Base-by-base conservation (phyloP, 1,140 invertebrate species). In the Drosophila tropicalis region DNA sequence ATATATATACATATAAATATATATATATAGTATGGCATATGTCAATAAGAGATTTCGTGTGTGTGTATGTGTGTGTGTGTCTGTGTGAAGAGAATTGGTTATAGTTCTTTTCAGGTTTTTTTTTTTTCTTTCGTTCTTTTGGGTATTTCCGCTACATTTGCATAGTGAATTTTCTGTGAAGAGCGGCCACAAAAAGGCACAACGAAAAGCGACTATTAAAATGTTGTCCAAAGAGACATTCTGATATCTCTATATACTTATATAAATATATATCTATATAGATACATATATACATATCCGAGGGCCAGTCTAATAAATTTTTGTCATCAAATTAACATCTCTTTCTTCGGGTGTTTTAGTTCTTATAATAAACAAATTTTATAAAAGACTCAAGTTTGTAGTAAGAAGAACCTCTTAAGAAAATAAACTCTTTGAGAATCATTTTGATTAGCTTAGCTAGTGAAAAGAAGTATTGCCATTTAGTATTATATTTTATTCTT, bases 61-160 rank as follows among this genome's bases (percentile, higher is more conserved):
- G 54, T 56, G 15, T 56, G 55, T 57, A 4, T 19, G 29, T n/a
- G 15, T 56, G 55, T 57, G 9, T 19, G 29, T n/a, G 15, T 34
- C n/a, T 32, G 3, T 57, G 7, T 57, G 55, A n/a, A 57, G 55
- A 34, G 29, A 36, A 57, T 57, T 32, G 25, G n/a, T 36, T 34
- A 13, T 56, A 44, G 15, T 44, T 15, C 41, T 51, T 22, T 19
- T 19, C 4, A n/a, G 3, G 36, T 51, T 10, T 19, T 19, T 51
- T 51, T 51, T 51, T 51, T 51, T 51, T 51, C 17, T 51, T 51
- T 51, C 29, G 44, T 9, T 57, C 75, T 72, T 78, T 68, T 76
- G 56, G 58, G 70, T 82, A 71, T 87, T 87, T 87, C 84, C 84
- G 84, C 80, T 80, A 90, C 84, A 87, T 87, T 87, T 84, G 80